Conservation (phyloP, 2,113 vertebrate genomes). For the Apteryx owenii region DNA sequence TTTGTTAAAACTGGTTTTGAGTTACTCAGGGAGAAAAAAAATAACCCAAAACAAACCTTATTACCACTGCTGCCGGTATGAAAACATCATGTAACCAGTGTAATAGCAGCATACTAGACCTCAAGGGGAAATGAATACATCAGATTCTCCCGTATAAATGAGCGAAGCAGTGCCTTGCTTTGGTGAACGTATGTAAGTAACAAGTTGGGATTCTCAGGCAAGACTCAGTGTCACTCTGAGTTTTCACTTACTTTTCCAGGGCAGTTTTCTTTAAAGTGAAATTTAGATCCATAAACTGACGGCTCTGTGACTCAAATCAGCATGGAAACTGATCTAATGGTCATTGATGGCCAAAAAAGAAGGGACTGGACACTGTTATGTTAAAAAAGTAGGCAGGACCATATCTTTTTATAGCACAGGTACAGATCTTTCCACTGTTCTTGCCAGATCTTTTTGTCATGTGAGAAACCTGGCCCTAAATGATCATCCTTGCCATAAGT, state of each 20-base stretch:
- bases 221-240: neutral
- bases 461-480: neutral
- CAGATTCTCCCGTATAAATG: neutral
- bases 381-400: neutral
- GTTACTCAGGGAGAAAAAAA: neutral
- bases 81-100: neutral
- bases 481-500: neutral
- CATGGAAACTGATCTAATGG: neutral
- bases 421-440: neutral
- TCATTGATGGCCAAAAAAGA: neutral
- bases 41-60: neutral
- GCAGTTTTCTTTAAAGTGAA: neutral
- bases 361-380: neutral
- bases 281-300: neutral
- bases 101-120: neutral
- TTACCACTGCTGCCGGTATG: neutral
- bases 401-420: neutral
- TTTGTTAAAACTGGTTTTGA: neutral
- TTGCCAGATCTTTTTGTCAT: neutral
- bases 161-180: neutral
- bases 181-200: fast-evolving
- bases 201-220: neutral
- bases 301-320: neutral
- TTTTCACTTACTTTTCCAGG: neutral
- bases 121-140: neutral